Conservation (phyloP, 2,797 vertebrate genomes). For the Triplophysa yarkandensis region DNA sequence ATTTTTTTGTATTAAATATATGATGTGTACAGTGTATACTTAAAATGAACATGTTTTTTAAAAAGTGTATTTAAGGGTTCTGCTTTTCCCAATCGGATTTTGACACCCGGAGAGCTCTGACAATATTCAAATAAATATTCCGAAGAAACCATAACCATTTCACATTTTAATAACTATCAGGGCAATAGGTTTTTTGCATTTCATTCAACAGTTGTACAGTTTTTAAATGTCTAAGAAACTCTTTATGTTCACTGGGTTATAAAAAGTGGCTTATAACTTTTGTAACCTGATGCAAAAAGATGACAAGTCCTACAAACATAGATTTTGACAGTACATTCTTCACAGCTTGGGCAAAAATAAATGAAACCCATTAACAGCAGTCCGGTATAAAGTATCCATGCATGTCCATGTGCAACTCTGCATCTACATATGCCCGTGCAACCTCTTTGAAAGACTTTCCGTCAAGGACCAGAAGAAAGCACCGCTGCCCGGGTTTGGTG, state of each 20-base stretch:
- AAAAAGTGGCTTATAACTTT: background rate
- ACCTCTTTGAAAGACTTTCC: constrained; percentile 87
- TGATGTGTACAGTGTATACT: too few relatives aligned
- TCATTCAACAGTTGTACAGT: background rate
- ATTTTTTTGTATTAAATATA: too few relatives aligned
- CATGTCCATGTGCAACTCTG: constrained; percentile 82
- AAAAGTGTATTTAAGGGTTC: too few relatives aligned
- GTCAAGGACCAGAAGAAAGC: constrained; percentile 87
- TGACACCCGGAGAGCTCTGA: too few relatives aligned
- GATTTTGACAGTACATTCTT: background rate
- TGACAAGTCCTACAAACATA: background rate
- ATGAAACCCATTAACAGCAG: constrained; percentile 38
- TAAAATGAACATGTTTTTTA: too few relatives aligned
- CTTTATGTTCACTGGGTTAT: background rate
- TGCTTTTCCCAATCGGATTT: too few relatives aligned
- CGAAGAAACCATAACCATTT: background rate
- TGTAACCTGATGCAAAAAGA: background rate
- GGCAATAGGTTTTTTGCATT: background rate
- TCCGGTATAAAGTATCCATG: constrained; percentile 87
- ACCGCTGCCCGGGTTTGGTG: constrained; percentile 69
- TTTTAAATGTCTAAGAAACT: background rate
- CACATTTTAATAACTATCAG: background rate
- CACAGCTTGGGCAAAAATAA: background rate
- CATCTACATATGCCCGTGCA: constrained; percentile 78
- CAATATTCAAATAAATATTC: background rate